Evolutionary conservation across 2,797 vertebrate species (phyloP).

Genomic region (Bryconaethiops microstoma): DNA sequence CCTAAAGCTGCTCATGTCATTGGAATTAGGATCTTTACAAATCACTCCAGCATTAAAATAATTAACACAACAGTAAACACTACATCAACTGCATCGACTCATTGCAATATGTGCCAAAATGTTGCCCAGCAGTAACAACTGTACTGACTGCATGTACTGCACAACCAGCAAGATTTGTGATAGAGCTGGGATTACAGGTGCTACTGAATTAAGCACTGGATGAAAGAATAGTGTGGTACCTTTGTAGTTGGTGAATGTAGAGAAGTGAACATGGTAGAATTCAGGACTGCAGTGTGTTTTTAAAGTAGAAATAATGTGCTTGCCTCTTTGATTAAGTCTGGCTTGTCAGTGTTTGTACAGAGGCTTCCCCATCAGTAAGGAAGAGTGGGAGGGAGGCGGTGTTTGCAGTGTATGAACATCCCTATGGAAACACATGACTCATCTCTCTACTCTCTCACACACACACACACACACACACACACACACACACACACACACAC

Average conservation of each 20-base stretch:
- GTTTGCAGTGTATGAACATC: constrained; percentile 18
- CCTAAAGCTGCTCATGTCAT: no score
- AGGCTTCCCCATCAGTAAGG: neutral
- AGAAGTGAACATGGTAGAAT: no score
- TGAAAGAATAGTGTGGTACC: neutral
- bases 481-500: constrained; percentile 8
- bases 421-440: constrained; percentile 41
- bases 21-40: neutral
- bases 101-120: neutral
- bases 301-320: neutral
- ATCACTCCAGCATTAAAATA: neutral
- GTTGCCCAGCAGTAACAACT: neutral
- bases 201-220: neutral
- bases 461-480: constrained; percentile 11
- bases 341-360: neutral
- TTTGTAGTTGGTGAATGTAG: neutral
- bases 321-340: neutral
- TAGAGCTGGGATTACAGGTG: neutral
- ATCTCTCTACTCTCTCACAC: neutral
- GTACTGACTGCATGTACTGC: neutral
- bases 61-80: neutral
- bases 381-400: constrained; percentile 4
- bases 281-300: neutral
- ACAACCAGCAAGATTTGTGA: neutral
- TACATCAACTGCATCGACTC: neutral